These are phyloP conservation scores for Eubucco bourcierii DNA, from an alignment of 2,113 vertebrate genomes.

Conservation along the genomic window DNA sequence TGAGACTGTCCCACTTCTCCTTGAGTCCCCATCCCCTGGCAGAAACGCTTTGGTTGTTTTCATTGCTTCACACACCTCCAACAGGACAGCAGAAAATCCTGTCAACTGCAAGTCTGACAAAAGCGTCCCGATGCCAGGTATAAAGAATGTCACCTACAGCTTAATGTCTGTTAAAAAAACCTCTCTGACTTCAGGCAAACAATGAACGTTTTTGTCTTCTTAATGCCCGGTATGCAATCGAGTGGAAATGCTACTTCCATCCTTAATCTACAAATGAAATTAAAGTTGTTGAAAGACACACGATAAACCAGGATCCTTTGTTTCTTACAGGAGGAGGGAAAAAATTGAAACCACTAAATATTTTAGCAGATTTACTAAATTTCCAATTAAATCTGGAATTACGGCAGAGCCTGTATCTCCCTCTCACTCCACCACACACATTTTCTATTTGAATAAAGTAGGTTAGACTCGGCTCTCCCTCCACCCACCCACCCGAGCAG, in stretches of 20 bases:
- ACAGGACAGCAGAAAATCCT: conserved; percentile 70
- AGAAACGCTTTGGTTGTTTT: conserved; percentile 55
- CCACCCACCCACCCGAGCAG: not conserved
- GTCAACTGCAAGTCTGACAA: conserved; percentile 69
- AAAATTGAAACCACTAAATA: conserved; percentile 82
- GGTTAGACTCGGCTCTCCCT: conserved; percentile 28
- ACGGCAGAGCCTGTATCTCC: conserved; percentile 54
- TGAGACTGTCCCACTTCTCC: not conserved
- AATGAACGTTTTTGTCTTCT: conserved; percentile 81
- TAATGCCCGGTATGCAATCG: conserved; percentile 78
- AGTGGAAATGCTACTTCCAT: conserved; percentile 88
- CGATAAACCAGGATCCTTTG: conserved; percentile 78
- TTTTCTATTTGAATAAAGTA: conserved; percentile 64
- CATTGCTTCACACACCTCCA: conserved; percentile 63
- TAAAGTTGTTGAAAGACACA: conserved; percentile 87
- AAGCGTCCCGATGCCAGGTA: conserved; percentile 78
- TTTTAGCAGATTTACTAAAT: conserved; percentile 87
- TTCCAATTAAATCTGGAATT: conserved; percentile 82
- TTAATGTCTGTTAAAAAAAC: conserved; percentile 69
- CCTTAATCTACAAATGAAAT: conserved; percentile 85
- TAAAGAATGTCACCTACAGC: conserved; percentile 82
- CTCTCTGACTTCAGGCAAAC: conserved; percentile 65
- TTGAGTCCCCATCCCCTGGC: conserved; percentile 44
- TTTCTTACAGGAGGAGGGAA: conserved; percentile 72
- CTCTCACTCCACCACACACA: conserved; percentile 45